Evolutionary conservation across 2,888 invertebrate species (phyloP).

Genomic region (Mycalesis mineus): DNA sequence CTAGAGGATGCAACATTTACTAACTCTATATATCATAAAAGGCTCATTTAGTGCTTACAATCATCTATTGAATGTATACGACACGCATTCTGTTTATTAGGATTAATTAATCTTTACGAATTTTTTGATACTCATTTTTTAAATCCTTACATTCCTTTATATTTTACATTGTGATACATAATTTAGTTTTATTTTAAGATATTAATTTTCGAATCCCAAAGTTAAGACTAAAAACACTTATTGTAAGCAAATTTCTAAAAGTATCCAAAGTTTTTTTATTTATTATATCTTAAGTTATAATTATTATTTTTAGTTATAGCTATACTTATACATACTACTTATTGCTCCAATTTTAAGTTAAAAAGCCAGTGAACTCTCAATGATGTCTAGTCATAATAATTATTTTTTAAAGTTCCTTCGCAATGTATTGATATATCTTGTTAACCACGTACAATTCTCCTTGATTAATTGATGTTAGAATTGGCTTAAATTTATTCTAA

Average conservation of each 20-base stretch:
- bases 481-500: neutral
- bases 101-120: neutral
- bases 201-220: neutral
- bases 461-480: neutral
- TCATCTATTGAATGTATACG: neutral
- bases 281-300: neutral
- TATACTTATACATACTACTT: neutral
- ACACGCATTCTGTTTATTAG: neutral
- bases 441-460: neutral
- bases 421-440: neutral
- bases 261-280: neutral
- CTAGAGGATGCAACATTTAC: constrained; percentile 41
- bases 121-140: constrained; percentile 4
- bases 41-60: neutral
- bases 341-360: neutral
- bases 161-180: neutral
- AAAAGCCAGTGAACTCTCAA: constrained; percentile 2
- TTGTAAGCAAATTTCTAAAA: neutral
- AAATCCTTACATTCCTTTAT: neutral
- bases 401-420: constrained; percentile 20
- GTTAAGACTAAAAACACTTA: neutral
- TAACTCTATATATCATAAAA: neutral
- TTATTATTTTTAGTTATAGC: neutral
- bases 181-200: neutral
- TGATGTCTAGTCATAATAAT: constrained; percentile 20